Percentiles rank a stretch among this genome's conserved stretches.
Conservation (phyloP, 2,888 invertebrate species). For the Athrips mouffetella region DNA sequence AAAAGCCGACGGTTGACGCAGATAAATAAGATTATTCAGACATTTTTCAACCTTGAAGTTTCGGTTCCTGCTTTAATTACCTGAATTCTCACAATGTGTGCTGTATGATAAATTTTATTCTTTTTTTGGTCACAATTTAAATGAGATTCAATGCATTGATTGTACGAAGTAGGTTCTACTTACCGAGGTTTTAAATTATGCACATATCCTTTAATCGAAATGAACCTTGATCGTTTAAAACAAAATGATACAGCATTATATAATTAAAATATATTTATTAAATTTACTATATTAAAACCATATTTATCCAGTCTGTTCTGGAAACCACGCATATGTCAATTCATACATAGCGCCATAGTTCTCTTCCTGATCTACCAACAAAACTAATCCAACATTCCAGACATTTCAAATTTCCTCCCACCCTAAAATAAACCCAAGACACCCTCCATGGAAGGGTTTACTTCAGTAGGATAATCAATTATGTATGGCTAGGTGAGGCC, state of each 20-base stretch:
- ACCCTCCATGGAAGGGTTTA: constrained; percentile 41
- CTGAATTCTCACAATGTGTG: constrained; percentile 73
- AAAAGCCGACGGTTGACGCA: constrained; percentile 71
- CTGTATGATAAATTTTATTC: constrained; percentile 37
- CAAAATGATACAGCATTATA: too few species aligned
- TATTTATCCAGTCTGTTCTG: too few species aligned
- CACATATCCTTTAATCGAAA: too few species aligned
- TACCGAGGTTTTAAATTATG: not conserved
- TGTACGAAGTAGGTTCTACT: constrained; percentile 5
- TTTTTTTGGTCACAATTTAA: constrained; percentile 25
- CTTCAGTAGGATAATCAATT: constrained; percentile 63
- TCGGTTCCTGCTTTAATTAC: constrained; percentile 72
- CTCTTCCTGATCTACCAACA: too few species aligned
- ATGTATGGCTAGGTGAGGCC: constrained; percentile 65
- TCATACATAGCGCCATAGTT: too few species aligned
- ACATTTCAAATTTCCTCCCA: not conserved
- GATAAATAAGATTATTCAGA: constrained; percentile 73
- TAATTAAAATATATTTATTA: too few species aligned
- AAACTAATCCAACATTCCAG: too few species aligned
- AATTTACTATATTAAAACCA: too few species aligned
- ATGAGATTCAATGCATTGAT: constrained; percentile 19
- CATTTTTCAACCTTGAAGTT: constrained; percentile 58
- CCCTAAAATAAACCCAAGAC: constrained; percentile 10
- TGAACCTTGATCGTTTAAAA: too few species aligned
- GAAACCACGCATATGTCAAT: not conserved